Evolutionary conservation across 2,113 vertebrate species (phyloP).

Genomic region (Formicarius rufipectus): DNA sequence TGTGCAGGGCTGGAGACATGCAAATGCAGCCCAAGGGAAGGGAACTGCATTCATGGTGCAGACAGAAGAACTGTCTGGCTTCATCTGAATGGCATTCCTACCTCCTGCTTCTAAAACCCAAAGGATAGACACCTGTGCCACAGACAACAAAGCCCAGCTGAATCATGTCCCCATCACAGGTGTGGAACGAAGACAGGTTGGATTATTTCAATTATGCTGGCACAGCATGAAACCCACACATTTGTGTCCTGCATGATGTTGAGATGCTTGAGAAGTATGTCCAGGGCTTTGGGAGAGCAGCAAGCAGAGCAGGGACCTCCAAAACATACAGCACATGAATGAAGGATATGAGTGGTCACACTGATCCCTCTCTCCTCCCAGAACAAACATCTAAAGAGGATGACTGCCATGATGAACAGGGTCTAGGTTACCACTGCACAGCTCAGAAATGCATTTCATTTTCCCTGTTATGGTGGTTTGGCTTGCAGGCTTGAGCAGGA

Average conservation of each 20-base stretch:
- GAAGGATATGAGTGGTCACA: neutral
- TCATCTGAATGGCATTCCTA: neutral
- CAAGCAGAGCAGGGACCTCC: neutral
- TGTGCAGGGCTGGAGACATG: rapidly evolving
- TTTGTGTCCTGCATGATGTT: neutral
- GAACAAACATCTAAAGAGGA: neutral
- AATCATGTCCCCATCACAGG: neutral
- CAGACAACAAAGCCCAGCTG: neutral
- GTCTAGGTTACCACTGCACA: neutral
- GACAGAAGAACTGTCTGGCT: neutral
- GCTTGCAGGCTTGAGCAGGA: neutral
- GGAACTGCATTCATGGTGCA: rapidly evolving
- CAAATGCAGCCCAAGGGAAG: rapidly evolving
- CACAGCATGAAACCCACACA: neutral
- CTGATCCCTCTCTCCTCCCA: neutral
- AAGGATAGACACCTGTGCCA: rapidly evolving
- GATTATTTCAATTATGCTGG: neutral
- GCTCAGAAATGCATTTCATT: neutral
- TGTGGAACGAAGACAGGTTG: neutral
- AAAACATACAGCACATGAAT: neutral
- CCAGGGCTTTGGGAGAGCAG: neutral
- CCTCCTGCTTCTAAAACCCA: neutral
- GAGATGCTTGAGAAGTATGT: neutral
- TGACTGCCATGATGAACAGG: neutral
- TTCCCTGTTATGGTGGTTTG: neutral